Conservation (phyloP, 2,113 vertebrate species). For the Uropsilus gracilis region DNA sequence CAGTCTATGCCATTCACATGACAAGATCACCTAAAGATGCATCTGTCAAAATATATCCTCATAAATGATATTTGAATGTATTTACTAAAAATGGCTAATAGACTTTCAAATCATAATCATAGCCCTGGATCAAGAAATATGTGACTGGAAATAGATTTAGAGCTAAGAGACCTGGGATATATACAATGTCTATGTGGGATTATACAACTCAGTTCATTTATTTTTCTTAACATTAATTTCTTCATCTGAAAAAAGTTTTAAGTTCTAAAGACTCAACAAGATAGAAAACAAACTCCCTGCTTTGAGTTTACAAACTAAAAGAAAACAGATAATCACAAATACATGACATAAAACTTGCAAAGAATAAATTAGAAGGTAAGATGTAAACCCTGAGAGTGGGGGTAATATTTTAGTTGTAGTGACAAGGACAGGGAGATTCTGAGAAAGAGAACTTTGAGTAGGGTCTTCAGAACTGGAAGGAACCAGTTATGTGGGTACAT, state of each 20-base stretch:
- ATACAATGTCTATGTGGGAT: neutral
- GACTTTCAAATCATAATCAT: neutral
- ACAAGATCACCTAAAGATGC: too few species aligned
- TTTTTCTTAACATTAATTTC: neutral
- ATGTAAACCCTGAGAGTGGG: neutral
- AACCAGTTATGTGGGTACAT: neutral
- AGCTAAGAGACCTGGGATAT: neutral
- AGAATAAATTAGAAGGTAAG: neutral
- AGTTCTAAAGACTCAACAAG: neutral
- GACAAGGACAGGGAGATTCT: neutral
- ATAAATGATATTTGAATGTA: neutral
- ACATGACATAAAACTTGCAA: neutral
- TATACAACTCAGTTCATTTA: neutral
- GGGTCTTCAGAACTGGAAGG: neutral
- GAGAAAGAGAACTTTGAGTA: neutral
- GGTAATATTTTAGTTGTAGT: neutral
- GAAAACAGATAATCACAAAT: neutral
- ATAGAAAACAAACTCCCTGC: neutral
- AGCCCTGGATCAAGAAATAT: neutral
- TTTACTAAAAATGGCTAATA: neutral
- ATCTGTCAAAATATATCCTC: too few species aligned
- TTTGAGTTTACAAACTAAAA: neutral
- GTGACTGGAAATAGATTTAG: neutral
- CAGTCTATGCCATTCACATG: too few species aligned
- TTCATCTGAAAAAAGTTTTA: conserved; percentile 22